Percentiles rank a stretch among this genome's conserved stretches.
These are phyloP conservation scores for Alviniconcha marisindica DNA, from an alignment of 1,140 invertebrate genomes.

Conservation along the genomic window DNA sequence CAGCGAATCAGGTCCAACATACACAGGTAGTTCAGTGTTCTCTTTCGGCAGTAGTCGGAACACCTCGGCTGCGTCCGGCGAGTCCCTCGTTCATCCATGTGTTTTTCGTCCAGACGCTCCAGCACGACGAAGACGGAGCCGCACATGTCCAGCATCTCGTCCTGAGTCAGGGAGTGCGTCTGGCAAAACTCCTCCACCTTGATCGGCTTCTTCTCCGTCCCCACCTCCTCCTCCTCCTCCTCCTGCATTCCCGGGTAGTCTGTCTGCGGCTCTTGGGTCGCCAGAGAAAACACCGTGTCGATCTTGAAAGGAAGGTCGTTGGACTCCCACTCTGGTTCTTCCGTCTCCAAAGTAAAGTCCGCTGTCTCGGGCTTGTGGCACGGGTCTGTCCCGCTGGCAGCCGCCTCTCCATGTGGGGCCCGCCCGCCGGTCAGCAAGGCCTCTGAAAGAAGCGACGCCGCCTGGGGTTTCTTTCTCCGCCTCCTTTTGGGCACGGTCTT, in stretches of 20 bases:
- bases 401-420: not conserved
- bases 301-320: constrained; percentile 31
- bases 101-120: not conserved
- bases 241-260: not conserved
- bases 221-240: not conserved
- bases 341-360: not conserved
- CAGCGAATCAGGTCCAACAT: constrained; percentile 22
- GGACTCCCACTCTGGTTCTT: not conserved
- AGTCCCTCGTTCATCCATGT: constrained; percentile 5
- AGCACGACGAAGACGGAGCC: constrained; percentile 33
- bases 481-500: too few species aligned
- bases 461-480: not conserved
- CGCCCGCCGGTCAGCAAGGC: not conserved
- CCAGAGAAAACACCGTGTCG: constrained; percentile 32
- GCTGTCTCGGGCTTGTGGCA: not conserved
- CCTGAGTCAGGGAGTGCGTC: not conserved
- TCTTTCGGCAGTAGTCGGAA: constrained; percentile 32
- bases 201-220: not conserved
- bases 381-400: not conserved
- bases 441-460: not conserved
- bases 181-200: not conserved
- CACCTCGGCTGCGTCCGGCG: not conserved
- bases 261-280: not conserved
- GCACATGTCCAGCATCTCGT: constrained; percentile 30
- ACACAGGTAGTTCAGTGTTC: constrained; percentile 34